phyloP scores from a whole-genome alignment of 2,797 vertebrate genomes.

The Enteromius trimaculatus region DNA sequence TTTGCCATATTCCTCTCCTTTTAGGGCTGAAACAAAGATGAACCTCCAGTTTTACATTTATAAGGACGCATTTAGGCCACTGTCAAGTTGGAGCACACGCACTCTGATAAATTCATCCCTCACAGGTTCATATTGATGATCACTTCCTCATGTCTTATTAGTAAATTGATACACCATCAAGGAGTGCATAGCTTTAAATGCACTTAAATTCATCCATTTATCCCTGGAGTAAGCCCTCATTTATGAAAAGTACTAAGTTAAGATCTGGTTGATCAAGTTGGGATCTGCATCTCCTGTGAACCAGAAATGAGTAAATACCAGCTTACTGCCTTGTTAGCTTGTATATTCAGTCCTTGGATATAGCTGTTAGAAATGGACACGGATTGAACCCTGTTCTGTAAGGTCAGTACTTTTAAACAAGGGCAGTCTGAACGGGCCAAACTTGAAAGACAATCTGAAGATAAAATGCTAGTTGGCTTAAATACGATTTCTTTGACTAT shows the following conservation, averaged over 20 bases:
- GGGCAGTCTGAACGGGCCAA: neutral
- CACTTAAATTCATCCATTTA: neutral
- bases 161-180: neutral
- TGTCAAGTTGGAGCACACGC: slow-evolving; percentile 9
- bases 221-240: neutral
- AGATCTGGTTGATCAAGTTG: neutral
- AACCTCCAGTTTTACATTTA: neutral
- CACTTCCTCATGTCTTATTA: neutral
- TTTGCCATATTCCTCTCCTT: neutral
- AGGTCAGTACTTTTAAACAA: neutral
- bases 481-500: neutral
- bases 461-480: neutral
- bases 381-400: neutral
- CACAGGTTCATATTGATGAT: neutral
- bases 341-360: slow-evolving; percentile 6
- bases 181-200: slow-evolving; percentile 1
- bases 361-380: neutral
- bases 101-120: slow-evolving; percentile 2
- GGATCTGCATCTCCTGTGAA: neutral
- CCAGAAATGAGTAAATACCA: slow-evolving; percentile 2
- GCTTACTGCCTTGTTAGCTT: neutral
- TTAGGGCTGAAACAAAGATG: slow-evolving; percentile 47
- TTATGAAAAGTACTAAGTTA: slow-evolving; percentile 2
- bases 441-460: slow-evolving; percentile 3
- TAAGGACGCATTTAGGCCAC: slow-evolving; percentile 1